Base-by-base conservation (phyloP, 2,888 invertebrate genomes). In the Eupithecia inturbata region DNA sequence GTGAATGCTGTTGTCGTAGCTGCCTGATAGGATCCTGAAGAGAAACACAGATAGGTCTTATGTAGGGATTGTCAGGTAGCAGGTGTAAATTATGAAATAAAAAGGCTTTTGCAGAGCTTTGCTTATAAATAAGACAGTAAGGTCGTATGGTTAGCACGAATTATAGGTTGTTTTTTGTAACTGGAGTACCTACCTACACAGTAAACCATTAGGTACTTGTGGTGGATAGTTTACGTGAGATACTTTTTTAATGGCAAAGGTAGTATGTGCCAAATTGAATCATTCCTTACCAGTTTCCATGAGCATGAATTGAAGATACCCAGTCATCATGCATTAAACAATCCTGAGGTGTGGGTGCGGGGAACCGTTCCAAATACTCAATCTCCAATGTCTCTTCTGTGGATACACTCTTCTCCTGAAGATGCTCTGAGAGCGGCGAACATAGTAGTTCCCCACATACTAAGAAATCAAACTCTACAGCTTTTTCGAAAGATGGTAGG, bases 321-420 rank as follows among this genome's bases (percentile, higher is more conserved):
- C 99, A 99, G 88, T 99, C 99, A 91, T 99, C 98, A 85, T 99
- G 99, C 88, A 98, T 95, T 79, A 99, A 94, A 87, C 98, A 98
- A 88, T 99, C 97, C 87, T 98, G 96, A 0, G 99, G 99, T 84
- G 97, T 96, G 0, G 99, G 99, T 0, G 99, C 97, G 16, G 99
- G 98, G 81, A 97, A 97, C 81, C 97, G 96, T 87, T 98, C 97
- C 31, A 99, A 94, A 91, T 99, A 99, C 91, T 99, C 99, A 69
- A 99, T 95, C 79, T 98, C 97, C 79, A 99, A 93, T 14, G 98
- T 97, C 71, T 96, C 96, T 95, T 99, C 99, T 68, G 96, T 96
- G 0, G 97, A 97, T 14, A 97, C 94, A 57, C 95, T 95, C 82
- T 96, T 97, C 75, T 97, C 96, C 77, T 96, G 95, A 72, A 99